Conservation (phyloP, 2,888 invertebrate genomes). For the Tetrapedia diversipes region DNA sequence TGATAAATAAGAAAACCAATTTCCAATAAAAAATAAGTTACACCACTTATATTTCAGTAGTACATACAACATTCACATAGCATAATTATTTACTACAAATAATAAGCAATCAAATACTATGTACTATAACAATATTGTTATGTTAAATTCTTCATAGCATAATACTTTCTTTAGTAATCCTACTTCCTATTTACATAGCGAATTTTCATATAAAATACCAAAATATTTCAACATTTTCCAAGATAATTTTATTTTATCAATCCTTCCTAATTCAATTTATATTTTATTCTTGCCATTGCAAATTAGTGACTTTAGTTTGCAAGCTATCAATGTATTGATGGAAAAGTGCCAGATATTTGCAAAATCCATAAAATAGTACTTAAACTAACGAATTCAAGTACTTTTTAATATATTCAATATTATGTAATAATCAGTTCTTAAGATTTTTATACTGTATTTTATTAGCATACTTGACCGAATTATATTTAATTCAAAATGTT, state of each 20-base stretch:
- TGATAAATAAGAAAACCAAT: background rate
- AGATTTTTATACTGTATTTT: constrained; percentile 2
- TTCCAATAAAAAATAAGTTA: background rate
- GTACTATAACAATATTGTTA: constrained; percentile 42
- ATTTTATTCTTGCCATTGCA: constrained; percentile 35
- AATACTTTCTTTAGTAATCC: constrained; percentile 73
- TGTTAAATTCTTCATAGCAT: constrained; percentile 63
- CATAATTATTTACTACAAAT: constrained; percentile 42
- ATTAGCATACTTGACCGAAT: constrained; percentile 15
- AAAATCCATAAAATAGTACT: constrained; percentile 10
- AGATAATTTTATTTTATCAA: constrained; percentile 64
- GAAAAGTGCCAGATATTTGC: constrained; percentile 61
- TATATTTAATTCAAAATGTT: constrained; percentile 18
- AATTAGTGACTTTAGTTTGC: constrained; percentile 45
- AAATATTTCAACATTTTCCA: constrained; percentile 69
- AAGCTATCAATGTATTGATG: constrained; percentile 42
- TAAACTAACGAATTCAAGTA: constrained; percentile 13
- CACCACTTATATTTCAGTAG: constrained; percentile 35
- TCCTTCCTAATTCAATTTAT: constrained; percentile 52
- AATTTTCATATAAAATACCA: constrained; percentile 72
- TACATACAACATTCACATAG: constrained; percentile 3
- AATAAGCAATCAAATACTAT: constrained; percentile 50
- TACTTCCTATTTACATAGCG: constrained; percentile 68
- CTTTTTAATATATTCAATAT: constrained; percentile 15
- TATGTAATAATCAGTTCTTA: constrained; percentile 9